Percentiles rank a stretch among this genome's conserved stretches.
These are phyloP conservation scores for Ibycter americanus DNA, from an alignment of 2,797 vertebrate genomes.

Conservation along the genomic window DNA sequence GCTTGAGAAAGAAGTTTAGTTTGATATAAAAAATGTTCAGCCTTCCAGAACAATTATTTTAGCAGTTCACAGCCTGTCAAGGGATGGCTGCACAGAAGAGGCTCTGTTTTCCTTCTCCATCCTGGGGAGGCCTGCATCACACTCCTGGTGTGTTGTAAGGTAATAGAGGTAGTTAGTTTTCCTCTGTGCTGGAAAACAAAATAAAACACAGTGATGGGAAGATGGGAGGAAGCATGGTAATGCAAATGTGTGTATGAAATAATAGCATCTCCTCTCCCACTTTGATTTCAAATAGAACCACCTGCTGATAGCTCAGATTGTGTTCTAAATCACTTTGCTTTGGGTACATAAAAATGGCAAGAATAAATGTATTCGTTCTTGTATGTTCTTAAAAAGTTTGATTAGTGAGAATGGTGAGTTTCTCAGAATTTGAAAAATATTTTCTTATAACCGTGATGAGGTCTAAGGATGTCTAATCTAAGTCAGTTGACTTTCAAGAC, in stretches of 20 bases:
- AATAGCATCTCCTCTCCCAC: background rate
- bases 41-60: background rate
- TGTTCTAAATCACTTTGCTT: background rate
- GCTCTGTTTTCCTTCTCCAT: background rate
- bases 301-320: background rate
- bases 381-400: background rate
- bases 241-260: background rate
- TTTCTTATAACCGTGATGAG: rapidly evolving
- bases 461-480: background rate
- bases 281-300: background rate
- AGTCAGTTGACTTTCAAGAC: background rate
- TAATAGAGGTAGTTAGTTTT: background rate
- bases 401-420: background rate
- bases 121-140: background rate
- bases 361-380: background rate
- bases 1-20: background rate
- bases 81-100: background rate
- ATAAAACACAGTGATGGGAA: background rate
- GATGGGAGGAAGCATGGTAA: background rate
- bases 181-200: background rate
- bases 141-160: background rate
- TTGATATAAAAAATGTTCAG: background rate
- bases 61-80: background rate
- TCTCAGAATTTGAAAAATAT: background rate
- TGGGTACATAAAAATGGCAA: background rate